Evolutionary conservation across 2,797 vertebrate species (phyloP).

Genomic region (Sebastes miniatus): DNA sequence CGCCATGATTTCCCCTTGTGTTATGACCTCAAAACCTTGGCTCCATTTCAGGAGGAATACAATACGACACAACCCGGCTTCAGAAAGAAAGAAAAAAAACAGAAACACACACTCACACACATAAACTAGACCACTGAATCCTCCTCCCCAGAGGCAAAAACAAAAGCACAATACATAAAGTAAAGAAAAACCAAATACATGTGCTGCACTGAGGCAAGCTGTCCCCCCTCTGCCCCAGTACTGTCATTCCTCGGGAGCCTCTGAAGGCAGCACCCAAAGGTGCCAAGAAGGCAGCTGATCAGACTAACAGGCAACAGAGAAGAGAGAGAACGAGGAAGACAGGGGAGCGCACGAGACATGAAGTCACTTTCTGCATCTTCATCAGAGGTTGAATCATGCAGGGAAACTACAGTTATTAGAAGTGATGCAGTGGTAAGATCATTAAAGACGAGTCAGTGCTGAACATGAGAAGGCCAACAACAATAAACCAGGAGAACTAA

Average conservation of each 20-base stretch:
- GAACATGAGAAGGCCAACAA: background rate
- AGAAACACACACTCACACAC: slow-evolving; percentile 3
- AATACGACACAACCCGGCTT: slow-evolving; percentile 10
- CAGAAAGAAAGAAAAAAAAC: background rate
- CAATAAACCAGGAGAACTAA: slow-evolving; percentile 4
- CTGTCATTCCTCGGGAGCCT: slow-evolving; percentile 31
- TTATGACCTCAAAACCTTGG: slow-evolving; percentile 54
- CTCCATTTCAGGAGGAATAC: slow-evolving; percentile 34
- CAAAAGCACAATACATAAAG: slow-evolving; percentile 29
- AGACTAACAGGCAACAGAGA: background rate
- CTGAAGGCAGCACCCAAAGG: slow-evolving; percentile 28
- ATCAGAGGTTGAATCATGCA: background rate
- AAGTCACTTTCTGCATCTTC: background rate
- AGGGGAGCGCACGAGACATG: background rate
- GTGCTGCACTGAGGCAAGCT: slow-evolving; percentile 32
- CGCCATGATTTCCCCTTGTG: slow-evolving; percentile 21
- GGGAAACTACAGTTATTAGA: background rate
- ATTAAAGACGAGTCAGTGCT: background rate
- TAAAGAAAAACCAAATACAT: slow-evolving; percentile 37
- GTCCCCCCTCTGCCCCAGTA: slow-evolving; percentile 35
- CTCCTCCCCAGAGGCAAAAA: slow-evolving; percentile 22
- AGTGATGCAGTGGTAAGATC: background rate
- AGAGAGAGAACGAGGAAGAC: background rate
- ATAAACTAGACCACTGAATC: slow-evolving; percentile 5
- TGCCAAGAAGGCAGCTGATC: slow-evolving; percentile 13